Conservation (phyloP, 2,797 vertebrate genomes). For the Gallinago stenura region DNA sequence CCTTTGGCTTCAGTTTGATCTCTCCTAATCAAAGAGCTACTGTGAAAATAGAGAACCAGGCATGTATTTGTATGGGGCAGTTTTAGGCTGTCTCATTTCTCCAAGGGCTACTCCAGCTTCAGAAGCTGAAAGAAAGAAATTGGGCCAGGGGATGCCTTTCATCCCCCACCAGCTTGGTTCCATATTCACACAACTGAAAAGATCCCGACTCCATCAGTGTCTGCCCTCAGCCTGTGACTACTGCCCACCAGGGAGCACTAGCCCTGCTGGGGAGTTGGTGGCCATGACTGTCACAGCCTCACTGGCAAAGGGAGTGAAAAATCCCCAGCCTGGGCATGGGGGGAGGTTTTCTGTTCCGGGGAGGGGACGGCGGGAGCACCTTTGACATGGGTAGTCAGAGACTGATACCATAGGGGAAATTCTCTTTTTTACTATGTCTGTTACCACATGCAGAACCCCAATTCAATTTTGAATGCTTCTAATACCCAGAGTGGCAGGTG, state of each 20-base stretch:
- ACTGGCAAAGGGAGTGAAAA: neutral
- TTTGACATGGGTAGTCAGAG: neutral
- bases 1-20: neutral
- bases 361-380: neutral
- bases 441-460: neutral
- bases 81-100: neutral
- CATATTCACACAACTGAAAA: neutral
- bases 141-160: neutral
- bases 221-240: neutral
- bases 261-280: neutral
- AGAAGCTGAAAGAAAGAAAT: neutral
- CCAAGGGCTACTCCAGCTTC: neutral
- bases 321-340: rapidly evolving
- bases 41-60: neutral
- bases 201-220: rapidly evolving
- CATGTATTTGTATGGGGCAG: neutral
- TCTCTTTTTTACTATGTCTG: neutral
- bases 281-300: neutral
- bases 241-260: neutral
- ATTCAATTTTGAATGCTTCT: neutral
- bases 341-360: neutral
- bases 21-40: neutral
- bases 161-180: neutral
- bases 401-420: neutral
- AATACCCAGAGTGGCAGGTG: neutral